These are phyloP conservation scores for Hipparchia sbordonii DNA, from an alignment of 2,888 invertebrate species.

Conservation along the genomic window DNA sequence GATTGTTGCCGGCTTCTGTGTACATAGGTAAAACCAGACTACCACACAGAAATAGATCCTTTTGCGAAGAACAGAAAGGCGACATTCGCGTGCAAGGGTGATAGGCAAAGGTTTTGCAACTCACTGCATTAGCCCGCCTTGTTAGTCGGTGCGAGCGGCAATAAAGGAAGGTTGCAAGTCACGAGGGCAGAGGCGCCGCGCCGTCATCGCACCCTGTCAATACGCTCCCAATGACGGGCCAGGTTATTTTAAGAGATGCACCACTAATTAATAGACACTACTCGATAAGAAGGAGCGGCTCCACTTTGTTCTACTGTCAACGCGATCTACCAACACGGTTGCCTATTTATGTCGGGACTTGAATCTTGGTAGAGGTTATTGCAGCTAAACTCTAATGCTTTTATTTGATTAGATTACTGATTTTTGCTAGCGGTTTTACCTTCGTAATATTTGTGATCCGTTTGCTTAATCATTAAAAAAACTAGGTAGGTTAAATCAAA, in stretches of 20 bases:
- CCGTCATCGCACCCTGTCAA: conserved; percentile 75
- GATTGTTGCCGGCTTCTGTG: conserved; percentile 70
- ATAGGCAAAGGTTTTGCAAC: conserved; percentile 67
- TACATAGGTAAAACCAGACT: conserved; percentile 29
- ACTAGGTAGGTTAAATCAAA: too few relatives aligned
- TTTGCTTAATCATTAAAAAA: too few relatives aligned
- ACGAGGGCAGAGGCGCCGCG: conserved; percentile 66
- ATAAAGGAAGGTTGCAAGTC: conserved; percentile 79
- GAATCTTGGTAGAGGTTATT: conserved; percentile 14
- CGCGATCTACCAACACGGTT: conserved; percentile 39
- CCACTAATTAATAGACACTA: conserved; percentile 78
- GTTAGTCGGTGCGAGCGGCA: conserved; percentile 69
- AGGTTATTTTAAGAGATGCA: conserved; percentile 77
- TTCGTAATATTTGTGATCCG: too few relatives aligned
- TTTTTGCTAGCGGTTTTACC: too few relatives aligned
- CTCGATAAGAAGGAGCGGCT: conserved; percentile 68
- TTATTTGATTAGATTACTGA: background rate
- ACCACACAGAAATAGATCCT: conserved; percentile 45
- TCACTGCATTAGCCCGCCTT: conserved; percentile 82
- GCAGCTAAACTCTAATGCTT: background rate
- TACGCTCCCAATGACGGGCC: conserved; percentile 73
- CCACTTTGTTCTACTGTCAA: conserved; percentile 72
- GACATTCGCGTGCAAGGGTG: conserved; percentile 42
- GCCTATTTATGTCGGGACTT: conserved; percentile 28
- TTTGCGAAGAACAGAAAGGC: conserved; percentile 46